A percentile compares a stretch with the other conserved stretches of the same genome.
Evolutionary conservation across 2,797 vertebrate species (phyloP).

Genomic region (Cryptoblepharus egeriae): DNA sequence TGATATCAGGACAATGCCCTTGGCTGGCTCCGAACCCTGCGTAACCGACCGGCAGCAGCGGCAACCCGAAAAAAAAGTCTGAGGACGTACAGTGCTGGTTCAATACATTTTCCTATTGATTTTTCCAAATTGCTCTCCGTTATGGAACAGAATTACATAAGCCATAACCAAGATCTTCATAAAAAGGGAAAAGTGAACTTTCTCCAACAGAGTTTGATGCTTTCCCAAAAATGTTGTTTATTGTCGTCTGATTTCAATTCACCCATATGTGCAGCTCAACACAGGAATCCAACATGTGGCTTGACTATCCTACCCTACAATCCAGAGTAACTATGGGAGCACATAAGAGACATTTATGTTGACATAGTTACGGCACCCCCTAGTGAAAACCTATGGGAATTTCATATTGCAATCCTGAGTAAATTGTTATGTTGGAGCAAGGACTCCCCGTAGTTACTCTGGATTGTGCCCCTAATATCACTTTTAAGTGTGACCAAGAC

Average conservation of each 20-base stretch:
- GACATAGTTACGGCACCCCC: too few species aligned
- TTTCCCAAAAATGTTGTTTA: not conserved
- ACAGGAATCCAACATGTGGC: too few species aligned
- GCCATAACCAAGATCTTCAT: not conserved
- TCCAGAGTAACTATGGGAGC: too few species aligned
- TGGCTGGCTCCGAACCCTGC: not conserved
- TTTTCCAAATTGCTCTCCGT: not conserved
- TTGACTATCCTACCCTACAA: too few species aligned
- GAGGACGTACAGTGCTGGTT: rapidly evolving
- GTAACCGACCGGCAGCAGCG: not conserved
- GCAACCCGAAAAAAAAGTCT: not conserved
- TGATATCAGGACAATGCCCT: not conserved
- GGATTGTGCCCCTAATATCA: too few species aligned
- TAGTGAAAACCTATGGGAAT: too few species aligned
- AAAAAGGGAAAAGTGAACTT: rapidly evolving
- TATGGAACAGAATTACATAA: slow-evolving; percentile 6
- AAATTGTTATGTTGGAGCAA: too few species aligned
- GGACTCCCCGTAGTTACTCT: too few species aligned
- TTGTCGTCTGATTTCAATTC: rapidly evolving
- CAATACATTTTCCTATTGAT: not conserved
- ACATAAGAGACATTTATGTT: too few species aligned
- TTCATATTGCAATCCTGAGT: too few species aligned
- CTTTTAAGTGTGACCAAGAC: too few species aligned
- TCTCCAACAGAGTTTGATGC: rapidly evolving
- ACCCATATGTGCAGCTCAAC: too few species aligned